Evolutionary conservation across 2,888 invertebrate genomes (phyloP).

Genomic region (Heterodera filipjevi): DNA sequence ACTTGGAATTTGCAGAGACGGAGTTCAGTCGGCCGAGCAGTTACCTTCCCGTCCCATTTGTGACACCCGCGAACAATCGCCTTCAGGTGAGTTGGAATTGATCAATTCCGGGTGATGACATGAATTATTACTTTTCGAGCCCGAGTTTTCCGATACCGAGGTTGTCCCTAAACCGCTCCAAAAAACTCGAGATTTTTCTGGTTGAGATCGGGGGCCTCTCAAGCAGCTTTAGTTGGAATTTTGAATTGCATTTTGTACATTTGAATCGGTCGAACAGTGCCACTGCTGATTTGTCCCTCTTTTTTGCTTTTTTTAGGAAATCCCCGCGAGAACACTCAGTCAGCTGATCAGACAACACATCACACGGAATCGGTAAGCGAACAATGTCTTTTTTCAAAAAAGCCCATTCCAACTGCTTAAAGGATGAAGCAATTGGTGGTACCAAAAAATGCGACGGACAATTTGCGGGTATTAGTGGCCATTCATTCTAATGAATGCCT

Average conservation of each 20-base stretch:
- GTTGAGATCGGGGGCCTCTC: too few species aligned
- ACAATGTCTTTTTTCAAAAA: neutral
- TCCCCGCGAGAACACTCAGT: conserved; percentile 30
- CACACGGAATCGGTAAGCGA: conserved; percentile 26
- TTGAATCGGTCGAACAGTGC: too few species aligned
- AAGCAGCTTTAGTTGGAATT: too few species aligned
- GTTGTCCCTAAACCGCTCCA: too few species aligned
- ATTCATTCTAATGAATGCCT: neutral
- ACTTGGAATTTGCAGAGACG: conserved; percentile 43
- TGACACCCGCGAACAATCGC: neutral
- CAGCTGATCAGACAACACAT: conserved; percentile 39
- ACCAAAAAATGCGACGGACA: neutral
- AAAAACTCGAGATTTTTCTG: too few species aligned
- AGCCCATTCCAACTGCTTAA: neutral
- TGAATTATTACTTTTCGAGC: too few species aligned
- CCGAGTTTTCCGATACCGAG: too few species aligned
- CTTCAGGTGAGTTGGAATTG: neutral
- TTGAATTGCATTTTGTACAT: too few species aligned
- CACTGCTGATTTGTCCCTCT: too few species aligned
- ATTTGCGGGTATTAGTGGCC: neutral
- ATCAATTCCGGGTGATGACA: too few species aligned
- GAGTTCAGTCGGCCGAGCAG: conserved; percentile 44
- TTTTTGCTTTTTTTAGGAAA: conserved; percentile 1
- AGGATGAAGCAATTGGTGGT: neutral
- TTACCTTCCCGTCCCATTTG: conserved; percentile 36